A percentile compares a stretch with the other conserved stretches of the same genome.
Evolutionary conservation across 2,113 vertebrate species (phyloP).

Genomic region (Mustela lutreola): DNA sequence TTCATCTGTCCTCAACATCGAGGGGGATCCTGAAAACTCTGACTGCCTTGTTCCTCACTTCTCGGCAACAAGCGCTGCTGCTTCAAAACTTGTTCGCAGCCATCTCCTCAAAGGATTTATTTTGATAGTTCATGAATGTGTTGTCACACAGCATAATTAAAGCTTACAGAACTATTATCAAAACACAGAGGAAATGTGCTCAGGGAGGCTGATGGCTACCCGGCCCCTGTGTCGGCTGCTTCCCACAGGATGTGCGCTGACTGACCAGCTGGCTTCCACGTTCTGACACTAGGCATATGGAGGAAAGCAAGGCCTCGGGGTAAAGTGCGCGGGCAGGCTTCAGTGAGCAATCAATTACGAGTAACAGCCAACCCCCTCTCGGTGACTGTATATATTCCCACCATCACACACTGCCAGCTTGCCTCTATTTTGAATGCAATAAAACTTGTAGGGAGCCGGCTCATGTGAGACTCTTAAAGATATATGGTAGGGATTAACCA

Average conservation of each 20-base stretch:
- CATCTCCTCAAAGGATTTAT: conserved; percentile 85
- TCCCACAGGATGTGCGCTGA: conserved; percentile 83
- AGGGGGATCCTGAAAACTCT: conserved; percentile 59
- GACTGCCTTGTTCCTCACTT: conserved; percentile 44
- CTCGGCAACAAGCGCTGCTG: conserved; percentile 72
- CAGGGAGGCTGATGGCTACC: conserved; percentile 77
- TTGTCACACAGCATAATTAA: conserved; percentile 85
- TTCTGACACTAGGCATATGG: conserved; percentile 90
- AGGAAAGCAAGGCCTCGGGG: conserved; percentile 86
- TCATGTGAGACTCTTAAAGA: conserved; percentile 85
- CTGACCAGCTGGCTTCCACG: conserved; percentile 89
- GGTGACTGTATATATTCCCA: conserved; percentile 81
- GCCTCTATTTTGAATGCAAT: conserved; percentile 78
- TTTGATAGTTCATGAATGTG: conserved; percentile 85
- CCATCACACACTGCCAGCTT: conserved; percentile 80
- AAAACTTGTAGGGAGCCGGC: conserved; percentile 86
- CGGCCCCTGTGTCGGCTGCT: conserved; percentile 77
- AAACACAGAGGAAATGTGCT: conserved; percentile 79
- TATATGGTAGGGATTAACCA: conserved; percentile 79
- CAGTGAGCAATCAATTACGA: conserved; percentile 88
- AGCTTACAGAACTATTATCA: conserved; percentile 84
- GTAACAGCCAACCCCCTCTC: conserved; percentile 83
- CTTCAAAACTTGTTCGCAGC: conserved; percentile 83
- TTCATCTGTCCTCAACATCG: conserved; percentile 67
- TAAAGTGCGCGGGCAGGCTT: conserved; percentile 84